Conservation (phyloP, 2,113 vertebrate genomes). For the Cheirogaleus medius region DNA sequence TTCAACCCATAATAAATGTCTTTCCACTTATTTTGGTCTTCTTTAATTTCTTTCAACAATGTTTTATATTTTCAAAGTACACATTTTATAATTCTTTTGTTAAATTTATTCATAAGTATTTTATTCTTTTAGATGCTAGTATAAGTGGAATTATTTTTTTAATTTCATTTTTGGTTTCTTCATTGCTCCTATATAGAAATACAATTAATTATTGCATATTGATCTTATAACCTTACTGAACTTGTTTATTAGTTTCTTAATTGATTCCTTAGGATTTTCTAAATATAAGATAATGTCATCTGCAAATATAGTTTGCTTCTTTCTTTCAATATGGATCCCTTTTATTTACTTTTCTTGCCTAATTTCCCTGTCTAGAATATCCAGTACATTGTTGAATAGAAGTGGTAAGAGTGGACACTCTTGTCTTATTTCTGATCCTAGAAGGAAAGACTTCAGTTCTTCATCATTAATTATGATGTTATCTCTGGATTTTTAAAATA, state of each 20-base stretch:
- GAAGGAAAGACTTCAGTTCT: background rate
- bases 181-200: background rate
- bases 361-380: background rate
- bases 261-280: background rate
- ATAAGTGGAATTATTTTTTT: background rate
- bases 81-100: background rate
- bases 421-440: background rate
- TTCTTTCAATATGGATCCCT: background rate
- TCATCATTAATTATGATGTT: background rate
- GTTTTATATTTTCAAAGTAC: background rate
- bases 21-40: background rate
- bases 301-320: background rate
- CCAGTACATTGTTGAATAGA: background rate
- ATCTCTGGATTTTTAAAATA: background rate
- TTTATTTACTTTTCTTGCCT: background rate
- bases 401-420: background rate
- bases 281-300: background rate
- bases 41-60: background rate
- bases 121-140: conserved; percentile 10
- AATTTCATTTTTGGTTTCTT: conserved; percentile 26
- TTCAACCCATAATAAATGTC: background rate
- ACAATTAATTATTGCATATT: background rate
- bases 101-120: background rate
- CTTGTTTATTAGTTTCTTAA: background rate
- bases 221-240: background rate